Evolutionary conservation across 2,797 vertebrate genomes (phyloP), one percentile per base, ranked within the genome.

Genomic region (Microchirus variegatus): DNA sequence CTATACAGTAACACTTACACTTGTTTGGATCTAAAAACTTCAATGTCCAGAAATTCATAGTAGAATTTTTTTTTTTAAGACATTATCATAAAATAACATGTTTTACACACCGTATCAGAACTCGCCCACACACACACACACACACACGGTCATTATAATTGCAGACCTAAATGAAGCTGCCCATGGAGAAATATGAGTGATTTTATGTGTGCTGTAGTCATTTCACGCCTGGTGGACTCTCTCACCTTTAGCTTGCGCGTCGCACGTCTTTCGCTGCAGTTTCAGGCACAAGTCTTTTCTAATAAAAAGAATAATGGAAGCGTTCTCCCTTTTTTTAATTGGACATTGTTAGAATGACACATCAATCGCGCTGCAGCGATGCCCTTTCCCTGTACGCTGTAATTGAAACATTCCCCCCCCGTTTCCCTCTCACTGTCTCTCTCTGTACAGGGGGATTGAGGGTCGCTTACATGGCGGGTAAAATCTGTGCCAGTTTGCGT

Each of bases 331-430:
- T 91, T 82, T 91, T 93, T 93, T 93, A 94, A 94, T 94, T 94
- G 93, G 91, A 94, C 91, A 90, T 91, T 91, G 91, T 93, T 87
- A 87, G 83, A 90, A 77, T 90, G 92, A 90, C 90, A 90, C 90
- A 91, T 93, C 93, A 91, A 90, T 93, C 86, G 84, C 18, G 59
- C 68, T 50, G 61, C 81, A 78, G 84, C 85, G 90, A 92, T 93
- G 86, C 86, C 87, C 87, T 83, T 90, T 90, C 79, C 84, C 57
- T 93, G 92, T 93, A 90, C 76, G 81, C 74, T 87, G 84, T 92
- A 93, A 94, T 93, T 92, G 92, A 93, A 94, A 91, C 70, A 69
- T 84, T 81, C 70, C 63, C 67, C 70, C 70, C 63, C 67, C 70
- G 67, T 86, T 89, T 75, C 42, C 61, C 58, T 52, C 73, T 71